Percentiles rank a stretch among this genome's conserved stretches.
These are phyloP conservation scores for Drosophila triauraria DNA, from an alignment of 1,140 invertebrate species.

Conservation along the genomic window DNA sequence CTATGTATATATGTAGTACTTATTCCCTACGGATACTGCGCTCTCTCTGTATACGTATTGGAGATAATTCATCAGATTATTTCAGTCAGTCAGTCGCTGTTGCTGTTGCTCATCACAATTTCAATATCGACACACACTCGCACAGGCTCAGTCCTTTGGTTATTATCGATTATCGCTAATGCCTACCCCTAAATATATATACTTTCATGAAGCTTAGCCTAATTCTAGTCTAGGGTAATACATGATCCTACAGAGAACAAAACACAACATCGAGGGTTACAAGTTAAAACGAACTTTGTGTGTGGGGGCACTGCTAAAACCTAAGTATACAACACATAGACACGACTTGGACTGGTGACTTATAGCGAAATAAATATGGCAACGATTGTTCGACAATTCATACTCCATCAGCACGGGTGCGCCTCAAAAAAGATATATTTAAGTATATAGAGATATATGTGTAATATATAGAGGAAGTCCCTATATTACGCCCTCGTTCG, in stretches of 20 bases:
- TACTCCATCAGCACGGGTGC: slow-evolving; percentile 64
- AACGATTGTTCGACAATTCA: slow-evolving; percentile 84
- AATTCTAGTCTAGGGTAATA: slow-evolving; percentile 48
- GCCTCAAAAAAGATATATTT: slow-evolving; percentile 57
- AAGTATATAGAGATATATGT: slow-evolving; percentile 22
- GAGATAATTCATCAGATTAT: slow-evolving; percentile 42
- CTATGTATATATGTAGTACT: slow-evolving; percentile 46
- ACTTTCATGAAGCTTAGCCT: slow-evolving; percentile 52
- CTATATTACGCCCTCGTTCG: background rate
- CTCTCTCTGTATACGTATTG: slow-evolving; percentile 28
- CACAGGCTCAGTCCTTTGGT: slow-evolving; percentile 62
- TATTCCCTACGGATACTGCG: slow-evolving; percentile 30
- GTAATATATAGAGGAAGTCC: background rate
- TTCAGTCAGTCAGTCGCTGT: slow-evolving; percentile 45
- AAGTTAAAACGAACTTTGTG: slow-evolving; percentile 57
- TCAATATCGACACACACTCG: slow-evolving; percentile 57
- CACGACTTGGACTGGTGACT: slow-evolving; percentile 54
- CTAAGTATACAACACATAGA: slow-evolving; percentile 81
- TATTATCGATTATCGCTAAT: slow-evolving; percentile 21
- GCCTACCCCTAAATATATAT: slow-evolving; percentile 17
- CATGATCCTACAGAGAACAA: slow-evolving; percentile 62
- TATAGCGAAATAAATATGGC: slow-evolving; percentile 70
- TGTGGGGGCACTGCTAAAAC: slow-evolving; percentile 60
- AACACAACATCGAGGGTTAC: slow-evolving; percentile 76
- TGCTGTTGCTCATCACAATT: slow-evolving; percentile 61